Conservation (phyloP, 2,888 invertebrate species). For the Perizoma affinitatum region DNA sequence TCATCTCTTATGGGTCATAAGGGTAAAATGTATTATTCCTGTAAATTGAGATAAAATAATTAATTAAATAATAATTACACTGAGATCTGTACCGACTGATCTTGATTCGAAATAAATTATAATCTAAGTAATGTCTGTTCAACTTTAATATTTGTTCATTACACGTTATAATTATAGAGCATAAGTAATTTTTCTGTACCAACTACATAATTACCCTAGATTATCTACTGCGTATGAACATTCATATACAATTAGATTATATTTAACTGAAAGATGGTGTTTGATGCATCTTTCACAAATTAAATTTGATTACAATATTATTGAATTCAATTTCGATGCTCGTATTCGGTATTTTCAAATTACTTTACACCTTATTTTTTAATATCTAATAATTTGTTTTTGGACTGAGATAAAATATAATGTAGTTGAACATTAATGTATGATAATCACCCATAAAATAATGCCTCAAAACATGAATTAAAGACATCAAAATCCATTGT, state of each 20-base stretch:
- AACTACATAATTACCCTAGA: conserved; percentile 1
- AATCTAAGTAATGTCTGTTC: background rate
- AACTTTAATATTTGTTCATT: conserved; percentile 6
- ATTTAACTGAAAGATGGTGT: background rate
- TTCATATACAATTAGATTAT: conserved; percentile 4
- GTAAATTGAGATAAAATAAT: no score
- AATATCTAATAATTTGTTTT: no score
- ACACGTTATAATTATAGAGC: background rate
- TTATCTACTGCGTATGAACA: background rate
- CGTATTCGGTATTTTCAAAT: background rate
- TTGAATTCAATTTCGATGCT: background rate
- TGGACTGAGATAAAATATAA: no score
- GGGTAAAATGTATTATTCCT: background rate
- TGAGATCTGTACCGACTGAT: conserved; percentile 7
- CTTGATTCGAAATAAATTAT: conserved; percentile 20
- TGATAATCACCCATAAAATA: no score
- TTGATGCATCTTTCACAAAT: background rate
- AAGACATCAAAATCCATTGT: no score
- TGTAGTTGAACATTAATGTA: no score
- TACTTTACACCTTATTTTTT: background rate
- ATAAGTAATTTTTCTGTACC: conserved; percentile 2
- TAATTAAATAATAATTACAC: no score
- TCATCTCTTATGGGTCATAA: background rate
- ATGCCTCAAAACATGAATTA: no score
- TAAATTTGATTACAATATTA: background rate